These are phyloP conservation scores for Philantomba maxwellii DNA, from an alignment of 2,113 vertebrate genomes.

Conservation along the genomic window DNA sequence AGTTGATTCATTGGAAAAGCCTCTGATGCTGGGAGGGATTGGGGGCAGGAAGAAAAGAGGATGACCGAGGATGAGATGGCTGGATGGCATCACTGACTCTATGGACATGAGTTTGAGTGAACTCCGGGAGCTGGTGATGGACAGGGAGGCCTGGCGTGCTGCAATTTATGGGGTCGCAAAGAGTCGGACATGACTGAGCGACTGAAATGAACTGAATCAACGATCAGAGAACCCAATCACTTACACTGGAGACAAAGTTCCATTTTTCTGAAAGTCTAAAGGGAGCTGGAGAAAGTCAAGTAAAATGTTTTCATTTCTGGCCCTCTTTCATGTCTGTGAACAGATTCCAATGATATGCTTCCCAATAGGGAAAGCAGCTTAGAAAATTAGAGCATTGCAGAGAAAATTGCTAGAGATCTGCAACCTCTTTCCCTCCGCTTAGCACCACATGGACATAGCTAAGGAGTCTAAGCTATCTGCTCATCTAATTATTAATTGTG, in stretches of 20 bases:
- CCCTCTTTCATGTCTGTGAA: background rate
- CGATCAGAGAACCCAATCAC: background rate
- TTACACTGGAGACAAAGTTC: background rate
- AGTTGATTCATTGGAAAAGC: too few species aligned
- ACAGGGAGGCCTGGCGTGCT: too few species aligned
- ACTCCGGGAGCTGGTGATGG: too few species aligned
- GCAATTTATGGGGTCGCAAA: too few species aligned
- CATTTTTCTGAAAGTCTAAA: background rate
- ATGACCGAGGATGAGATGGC: too few species aligned
- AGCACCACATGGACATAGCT: background rate
- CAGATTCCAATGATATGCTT: background rate
- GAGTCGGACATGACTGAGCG: rapidly evolving
- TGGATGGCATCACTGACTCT: too few species aligned
- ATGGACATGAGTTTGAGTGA: too few species aligned
- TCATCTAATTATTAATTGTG: background rate
- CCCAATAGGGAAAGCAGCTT: background rate
- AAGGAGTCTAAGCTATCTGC: background rate
- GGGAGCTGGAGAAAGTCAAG: background rate
- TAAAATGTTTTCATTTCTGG: background rate
- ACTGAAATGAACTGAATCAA: background rate
- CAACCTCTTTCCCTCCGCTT: background rate
- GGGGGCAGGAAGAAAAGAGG: too few species aligned
- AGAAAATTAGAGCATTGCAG: background rate
- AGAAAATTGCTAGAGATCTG: background rate
- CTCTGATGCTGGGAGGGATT: too few species aligned